Base-by-base conservation (phyloP, 1,140 invertebrate genomes). In the Archivesica marissinica region DNA sequence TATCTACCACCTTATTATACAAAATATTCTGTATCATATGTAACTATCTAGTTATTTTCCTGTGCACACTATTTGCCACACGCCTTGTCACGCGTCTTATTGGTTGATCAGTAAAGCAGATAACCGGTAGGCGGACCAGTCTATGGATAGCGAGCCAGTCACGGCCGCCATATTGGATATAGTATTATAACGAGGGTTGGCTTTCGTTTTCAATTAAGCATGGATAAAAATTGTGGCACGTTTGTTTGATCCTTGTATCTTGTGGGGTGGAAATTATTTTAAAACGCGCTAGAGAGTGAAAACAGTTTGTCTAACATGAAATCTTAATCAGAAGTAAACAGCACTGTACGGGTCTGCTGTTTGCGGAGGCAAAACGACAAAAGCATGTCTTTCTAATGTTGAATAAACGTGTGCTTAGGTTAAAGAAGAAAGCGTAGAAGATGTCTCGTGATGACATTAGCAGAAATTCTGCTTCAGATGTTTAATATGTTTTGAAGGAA, bases 1-100 rank as follows among this genome's bases (percentile, higher is more conserved):
- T 72, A 72, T 72, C 28, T 72, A 72, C n/a, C 68, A 72, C 68
- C 41, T 72, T 72, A 72, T 72, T 47, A 72, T 72, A 47, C 68
- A 72, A 72, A 72, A 47, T 72, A 41, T 72, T 72, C 33, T 47
- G 68, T 72, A 72, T 44, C 41, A 33, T 72, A 72, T 47, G 68
- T 72, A 50, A 47, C 68, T 47, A 72, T 72, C 41, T 72, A 44
- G 41, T 47, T 72, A 72, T 41, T 72, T 72, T 72, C 44, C 28
- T 52, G 20, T 23, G 68, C 68, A 47, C 68, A 13, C 41, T 9
- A 72, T 72, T 44, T 47, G 68, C 68, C 68, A 72, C 68, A 72
- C 68, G 68, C 68, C 68, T 72, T 52, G 41, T 6, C 68, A 50
- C 50, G 41, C 44, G 44, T 20, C 68, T 70, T 15, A 72, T 72